Conservation (phyloP, 2,888 invertebrate genomes). For the Ennomos erosarius region DNA sequence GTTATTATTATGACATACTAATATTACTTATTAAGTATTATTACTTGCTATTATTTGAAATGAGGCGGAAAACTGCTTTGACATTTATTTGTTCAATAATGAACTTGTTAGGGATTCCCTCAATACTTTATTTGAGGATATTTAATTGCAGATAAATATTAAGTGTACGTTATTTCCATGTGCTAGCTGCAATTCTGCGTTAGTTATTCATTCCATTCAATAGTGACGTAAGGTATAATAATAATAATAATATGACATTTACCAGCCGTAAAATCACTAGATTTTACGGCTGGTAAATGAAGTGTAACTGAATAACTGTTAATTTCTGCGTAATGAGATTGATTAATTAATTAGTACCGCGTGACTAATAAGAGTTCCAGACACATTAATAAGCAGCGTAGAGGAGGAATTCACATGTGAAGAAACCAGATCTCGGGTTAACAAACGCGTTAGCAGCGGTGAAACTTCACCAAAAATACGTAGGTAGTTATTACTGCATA, state of each 20-base stretch:
- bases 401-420: constrained; percentile 12
- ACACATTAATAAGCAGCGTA: constrained; percentile 12
- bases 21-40: too few relatives aligned
- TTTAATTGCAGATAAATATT: constrained; percentile 9
- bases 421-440: constrained; percentile 32
- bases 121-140: constrained; percentile 6
- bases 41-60: too few relatives aligned
- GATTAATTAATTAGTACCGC: constrained; percentile 22
- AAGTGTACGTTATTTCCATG: constrained; percentile 8
- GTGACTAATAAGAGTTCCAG: constrained; percentile 25
- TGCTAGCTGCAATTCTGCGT: constrained; percentile 8
- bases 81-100: too few relatives aligned
- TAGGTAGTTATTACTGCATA: constrained; percentile 41
- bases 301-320: constrained; percentile 9
- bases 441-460: constrained; percentile 29
- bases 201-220: constrained; percentile 24
- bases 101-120: constrained; percentile 1
- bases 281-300: constrained; percentile 9
- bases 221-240: constrained; percentile 7
- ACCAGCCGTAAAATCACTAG: too few relatives aligned
- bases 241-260: too few relatives aligned
- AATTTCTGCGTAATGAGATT: constrained; percentile 25
- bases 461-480: constrained; percentile 40
- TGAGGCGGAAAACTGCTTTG: too few relatives aligned
- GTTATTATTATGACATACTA: too few relatives aligned